phyloP scores from a whole-genome alignment of 2,888 invertebrate genomes.

The Venusia cambrica region DNA sequence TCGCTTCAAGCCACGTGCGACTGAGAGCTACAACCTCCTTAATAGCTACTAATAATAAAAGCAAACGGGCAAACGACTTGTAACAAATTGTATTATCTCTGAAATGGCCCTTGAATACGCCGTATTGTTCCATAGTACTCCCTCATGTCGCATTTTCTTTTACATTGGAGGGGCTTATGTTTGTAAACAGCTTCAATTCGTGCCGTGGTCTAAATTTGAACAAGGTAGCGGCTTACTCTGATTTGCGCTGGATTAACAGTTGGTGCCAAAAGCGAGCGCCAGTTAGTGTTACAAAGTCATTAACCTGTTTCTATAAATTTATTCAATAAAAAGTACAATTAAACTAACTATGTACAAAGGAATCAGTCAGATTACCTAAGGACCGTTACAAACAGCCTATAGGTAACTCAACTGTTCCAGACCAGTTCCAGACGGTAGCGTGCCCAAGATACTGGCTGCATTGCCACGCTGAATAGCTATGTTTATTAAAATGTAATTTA shows the following conservation, averaged over 20 bases:
- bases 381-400: no score
- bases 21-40: slow-evolving; percentile 43
- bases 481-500: no score
- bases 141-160: slow-evolving; percentile 39
- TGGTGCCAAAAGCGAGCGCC: no score
- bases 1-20: slow-evolving; percentile 44
- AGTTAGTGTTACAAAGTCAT: no score
- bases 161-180: slow-evolving; percentile 37
- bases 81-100: slow-evolving; percentile 68
- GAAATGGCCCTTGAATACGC: slow-evolving; percentile 57
- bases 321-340: no score
- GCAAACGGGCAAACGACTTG: slow-evolving; percentile 64
- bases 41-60: slow-evolving; percentile 66
- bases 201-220: slow-evolving; percentile 3
- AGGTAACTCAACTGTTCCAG: no score
- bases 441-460: no score
- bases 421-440: no score
- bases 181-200: slow-evolving; percentile 16
- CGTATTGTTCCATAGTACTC: slow-evolving; percentile 38
- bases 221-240: slow-evolving; percentile 7
- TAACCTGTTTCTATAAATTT: no score
- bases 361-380: no score
- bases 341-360: no score
- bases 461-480: no score
- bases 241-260: slow-evolving; percentile 18